phyloP scores from a whole-genome alignment of 64 coral and sea anemone species.

The Pocillopora damicornis region DNA sequence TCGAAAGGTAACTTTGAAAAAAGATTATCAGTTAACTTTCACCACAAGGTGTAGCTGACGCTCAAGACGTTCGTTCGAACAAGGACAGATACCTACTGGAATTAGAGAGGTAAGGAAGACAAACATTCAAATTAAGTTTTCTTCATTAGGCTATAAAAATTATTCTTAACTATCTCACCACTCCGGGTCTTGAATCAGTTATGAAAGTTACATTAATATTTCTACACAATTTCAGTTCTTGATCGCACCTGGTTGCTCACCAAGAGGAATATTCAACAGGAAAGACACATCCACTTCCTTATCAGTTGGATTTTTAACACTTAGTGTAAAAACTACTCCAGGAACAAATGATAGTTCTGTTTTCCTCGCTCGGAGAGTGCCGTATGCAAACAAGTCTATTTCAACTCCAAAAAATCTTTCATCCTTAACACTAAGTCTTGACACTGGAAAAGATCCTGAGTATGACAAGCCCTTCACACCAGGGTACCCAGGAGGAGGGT shows the following conservation, averaged over 20 bases:
- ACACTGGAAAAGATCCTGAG: constrained; percentile 78
- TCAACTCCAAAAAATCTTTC: constrained; percentile 67
- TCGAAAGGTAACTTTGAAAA: neutral
- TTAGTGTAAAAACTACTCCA: constrained; percentile 64
- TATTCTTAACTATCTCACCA: no score
- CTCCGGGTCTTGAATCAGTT: no score
- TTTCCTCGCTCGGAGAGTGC: constrained; percentile 56
- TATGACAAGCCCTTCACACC: constrained; percentile 72
- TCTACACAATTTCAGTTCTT: neutral
- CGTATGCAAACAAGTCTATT: constrained; percentile 70
- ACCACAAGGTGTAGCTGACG: neutral
- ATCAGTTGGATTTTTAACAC: constrained; percentile 64
- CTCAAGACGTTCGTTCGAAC: no score
- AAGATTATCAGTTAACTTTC: neutral
- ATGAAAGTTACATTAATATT: no score
- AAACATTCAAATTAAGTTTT: no score
- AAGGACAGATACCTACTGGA: no score
- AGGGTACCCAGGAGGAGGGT: constrained; percentile 65
- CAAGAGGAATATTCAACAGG: constrained; percentile 75
- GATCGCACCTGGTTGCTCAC: constrained; percentile 68
- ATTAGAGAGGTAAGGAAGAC: no score
- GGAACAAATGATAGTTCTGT: constrained; percentile 63
- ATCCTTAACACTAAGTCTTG: constrained; percentile 65
- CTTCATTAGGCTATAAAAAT: no score
- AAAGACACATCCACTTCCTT: constrained; percentile 62